Base-by-base conservation (phyloP, 2,797 vertebrate genomes). In the Sparus aurata region DNA sequence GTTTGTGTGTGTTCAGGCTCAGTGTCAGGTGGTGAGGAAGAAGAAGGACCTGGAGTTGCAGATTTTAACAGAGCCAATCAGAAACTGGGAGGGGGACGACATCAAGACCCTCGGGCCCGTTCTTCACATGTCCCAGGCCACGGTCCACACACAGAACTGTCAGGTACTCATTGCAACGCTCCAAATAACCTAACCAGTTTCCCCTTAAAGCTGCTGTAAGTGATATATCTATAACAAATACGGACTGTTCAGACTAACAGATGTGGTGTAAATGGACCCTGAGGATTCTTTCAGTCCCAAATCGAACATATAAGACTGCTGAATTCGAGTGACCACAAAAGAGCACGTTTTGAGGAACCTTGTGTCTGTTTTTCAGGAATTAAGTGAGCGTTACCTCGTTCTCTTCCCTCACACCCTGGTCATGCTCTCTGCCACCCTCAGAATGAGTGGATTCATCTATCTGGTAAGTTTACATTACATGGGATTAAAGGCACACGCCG, bases 361-460 rank as follows among this genome's bases (percentile, higher is more conserved):
- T 53, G 0, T 49, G 0, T 73, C 59, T 77, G 62, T 90, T 88
- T 85, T 91, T 79, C 75, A 99, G 98, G 97, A 98, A 89, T 97
- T 96, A 87, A 97, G 95, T 63, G 97, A 99, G 91, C 94, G 98
- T 57, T 98, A 97, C 88, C 96, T 99, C 82, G 93, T 99, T 43
- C 97, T 99, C 59, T 99, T 99, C 89, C 96, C 97, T 83, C 97
- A 97, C 83, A 96, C 97, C 61, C 95, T 99, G 79, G 94, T 99
- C 25, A 94, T 99, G 91, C 85, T 99, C 45, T 99, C 98, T 79
- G 97, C 97, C 87, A 99, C 98, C 80, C 95, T 97, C 18, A 96
- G 98, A 88, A 99, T 99, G 98, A 99, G 98, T 75, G 97, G 97
- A 10, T 99, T 99, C 91, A 98, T 99, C 86, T 99, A 97, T 90